Percentiles rank a stretch among this genome's conserved stretches.
These are phyloP conservation scores for Hemiscyllium ocellatum DNA, from an alignment of 2,113 vertebrate genomes.

Conservation along the genomic window DNA sequence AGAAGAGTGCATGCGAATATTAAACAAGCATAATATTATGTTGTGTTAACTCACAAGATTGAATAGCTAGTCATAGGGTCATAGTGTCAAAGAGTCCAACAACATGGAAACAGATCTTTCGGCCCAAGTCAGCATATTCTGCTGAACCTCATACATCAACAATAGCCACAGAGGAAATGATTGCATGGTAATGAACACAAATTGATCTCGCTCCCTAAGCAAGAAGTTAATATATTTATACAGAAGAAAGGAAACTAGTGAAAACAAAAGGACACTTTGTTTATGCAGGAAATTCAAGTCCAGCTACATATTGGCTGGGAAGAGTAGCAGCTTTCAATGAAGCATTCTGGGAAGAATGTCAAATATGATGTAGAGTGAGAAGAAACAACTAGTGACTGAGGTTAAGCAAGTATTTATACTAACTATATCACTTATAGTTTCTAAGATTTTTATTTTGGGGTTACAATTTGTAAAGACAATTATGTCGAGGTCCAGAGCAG, in stretches of 20 bases:
- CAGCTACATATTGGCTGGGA: no score
- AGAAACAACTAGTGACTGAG: no score
- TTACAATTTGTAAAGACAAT: no score
- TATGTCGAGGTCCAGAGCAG: no score
- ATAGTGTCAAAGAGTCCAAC: no score
- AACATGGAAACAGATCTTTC: no score
- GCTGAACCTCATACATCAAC: neutral
- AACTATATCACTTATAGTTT: no score
- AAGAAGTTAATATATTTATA: neutral
- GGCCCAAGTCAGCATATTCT: neutral
- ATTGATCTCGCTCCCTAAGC: neutral
- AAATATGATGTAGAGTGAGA: no score
- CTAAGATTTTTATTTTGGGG: no score
- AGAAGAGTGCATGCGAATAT: neutral
- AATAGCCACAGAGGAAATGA: neutral
- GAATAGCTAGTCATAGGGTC: no score
- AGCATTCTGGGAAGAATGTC: no score
- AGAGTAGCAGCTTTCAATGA: neutral
- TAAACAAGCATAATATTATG: neutral
- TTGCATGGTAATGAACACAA: neutral
- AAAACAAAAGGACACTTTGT: neutral
- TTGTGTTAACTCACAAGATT: neutral
- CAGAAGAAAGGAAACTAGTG: neutral
- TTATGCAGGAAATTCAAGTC: neutral
- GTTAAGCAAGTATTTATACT: no score